These are phyloP conservation scores for Pristionchus entomophagus DNA, from an alignment of 2,888 invertebrate genomes.

Conservation along the genomic window DNA sequence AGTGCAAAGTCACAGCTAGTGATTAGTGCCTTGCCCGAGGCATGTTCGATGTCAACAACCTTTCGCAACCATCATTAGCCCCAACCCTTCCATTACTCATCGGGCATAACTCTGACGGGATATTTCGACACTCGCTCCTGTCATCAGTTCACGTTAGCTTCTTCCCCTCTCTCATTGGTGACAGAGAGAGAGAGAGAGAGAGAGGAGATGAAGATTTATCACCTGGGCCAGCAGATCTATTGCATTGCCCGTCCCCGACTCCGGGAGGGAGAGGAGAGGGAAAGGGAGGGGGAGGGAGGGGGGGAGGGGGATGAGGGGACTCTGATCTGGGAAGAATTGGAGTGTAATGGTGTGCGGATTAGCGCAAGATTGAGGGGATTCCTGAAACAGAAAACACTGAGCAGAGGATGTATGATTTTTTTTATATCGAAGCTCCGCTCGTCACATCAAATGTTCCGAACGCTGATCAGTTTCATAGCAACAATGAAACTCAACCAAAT, in stretches of 20 bases:
- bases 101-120: neutral
- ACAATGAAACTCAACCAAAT: neutral
- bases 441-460: too few relatives aligned
- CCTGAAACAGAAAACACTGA: neutral
- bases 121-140: neutral
- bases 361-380: neutral
- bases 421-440: too few relatives aligned
- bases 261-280: too few relatives aligned
- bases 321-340: neutral
- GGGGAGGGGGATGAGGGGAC: neutral
- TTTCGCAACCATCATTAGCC: neutral
- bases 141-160: neutral
- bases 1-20: too few relatives aligned
- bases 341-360: conserved; percentile 27
- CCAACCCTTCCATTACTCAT: neutral
- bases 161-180: neutral
- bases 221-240: neutral
- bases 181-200: neutral
- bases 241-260: too few relatives aligned
- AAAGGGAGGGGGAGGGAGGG: conserved; percentile 33
- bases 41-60: neutral
- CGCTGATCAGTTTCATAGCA: neutral
- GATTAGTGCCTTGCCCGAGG: too few relatives aligned
- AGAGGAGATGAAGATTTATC: conserved; percentile 31
- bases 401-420: too few relatives aligned